A percentile compares a stretch with the other conserved stretches of the same genome.
These are phyloP conservation scores for Rhynchophorus ferrugineus DNA, from an alignment of 1,140 invertebrate genomes.

Conservation along the genomic window DNA sequence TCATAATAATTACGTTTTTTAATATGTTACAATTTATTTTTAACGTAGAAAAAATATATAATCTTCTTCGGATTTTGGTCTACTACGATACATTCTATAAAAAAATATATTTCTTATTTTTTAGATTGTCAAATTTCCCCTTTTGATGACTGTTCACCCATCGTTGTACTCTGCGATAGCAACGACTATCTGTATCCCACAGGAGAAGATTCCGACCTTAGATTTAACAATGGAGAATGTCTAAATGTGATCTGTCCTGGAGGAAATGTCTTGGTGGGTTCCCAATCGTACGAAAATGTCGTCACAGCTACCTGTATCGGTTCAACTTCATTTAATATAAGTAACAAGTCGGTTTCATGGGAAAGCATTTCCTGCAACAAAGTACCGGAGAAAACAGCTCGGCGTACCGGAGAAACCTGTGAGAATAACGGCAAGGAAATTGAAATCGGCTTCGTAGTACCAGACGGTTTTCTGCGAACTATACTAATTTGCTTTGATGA, in stretches of 20 bases:
- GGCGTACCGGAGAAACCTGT: slow-evolving; percentile 15
- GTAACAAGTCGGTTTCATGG: neutral
- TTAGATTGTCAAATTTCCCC: neutral
- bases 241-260: neutral
- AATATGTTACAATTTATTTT: no score
- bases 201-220: neutral
- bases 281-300: neutral
- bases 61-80: no score
- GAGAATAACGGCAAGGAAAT: slow-evolving; percentile 38
- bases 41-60: no score
- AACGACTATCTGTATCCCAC: neutral
- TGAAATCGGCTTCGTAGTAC: slow-evolving; percentile 35
- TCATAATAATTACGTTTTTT: no score
- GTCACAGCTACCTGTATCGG: neutral
- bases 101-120: no score
- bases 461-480: slow-evolving; percentile 25
- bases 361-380: neutral
- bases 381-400: slow-evolving; percentile 4
- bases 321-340: neutral
- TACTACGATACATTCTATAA: no score
- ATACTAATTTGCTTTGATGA: slow-evolving; percentile 34
- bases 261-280: neutral
- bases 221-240: neutral
- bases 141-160: neutral
- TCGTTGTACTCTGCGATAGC: neutral